phyloP scores from a whole-genome alignment of 2,797 vertebrate genomes.

The Microtus obscurus region DNA sequence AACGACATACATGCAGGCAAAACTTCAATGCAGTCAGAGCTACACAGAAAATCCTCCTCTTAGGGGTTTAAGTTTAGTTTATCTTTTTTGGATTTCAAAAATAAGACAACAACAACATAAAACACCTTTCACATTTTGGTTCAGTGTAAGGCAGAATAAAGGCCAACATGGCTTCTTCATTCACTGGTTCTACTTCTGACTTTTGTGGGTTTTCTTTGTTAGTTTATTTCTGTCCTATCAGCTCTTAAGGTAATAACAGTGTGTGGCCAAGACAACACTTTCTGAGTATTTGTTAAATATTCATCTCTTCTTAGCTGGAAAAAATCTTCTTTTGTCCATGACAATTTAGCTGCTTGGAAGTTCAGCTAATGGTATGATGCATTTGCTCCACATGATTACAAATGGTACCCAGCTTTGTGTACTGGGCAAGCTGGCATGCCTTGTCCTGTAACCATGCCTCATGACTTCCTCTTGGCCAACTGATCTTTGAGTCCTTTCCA shows the following conservation, averaged over 20 bases:
- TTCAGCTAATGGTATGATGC: background rate
- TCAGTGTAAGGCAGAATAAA: background rate
- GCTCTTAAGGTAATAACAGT: background rate
- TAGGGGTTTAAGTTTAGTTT: background rate
- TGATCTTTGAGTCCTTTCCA: constrained; percentile 33
- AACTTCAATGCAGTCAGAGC: background rate
- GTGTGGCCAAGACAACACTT: background rate
- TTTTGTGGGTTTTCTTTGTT: background rate
- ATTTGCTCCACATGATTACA: background rate
- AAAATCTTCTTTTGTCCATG: background rate
- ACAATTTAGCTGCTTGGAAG: background rate
- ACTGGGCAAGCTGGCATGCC: background rate
- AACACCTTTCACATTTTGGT: background rate
- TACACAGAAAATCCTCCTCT: background rate
- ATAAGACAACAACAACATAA: no score
- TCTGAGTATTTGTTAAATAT: background rate
- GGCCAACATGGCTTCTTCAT: background rate
- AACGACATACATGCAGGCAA: background rate
- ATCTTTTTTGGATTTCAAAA: constrained; percentile 49
- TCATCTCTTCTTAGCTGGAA: background rate
- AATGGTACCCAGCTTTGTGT: background rate
- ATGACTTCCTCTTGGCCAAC: background rate
- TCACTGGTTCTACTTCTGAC: background rate
- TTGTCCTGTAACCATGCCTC: background rate
- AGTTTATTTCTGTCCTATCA: background rate